A percentile compares a stretch with the other conserved stretches of the same genome.
phyloP scores from a whole-genome alignment of 2,797 vertebrate species.

The Danio kyathit region DNA sequence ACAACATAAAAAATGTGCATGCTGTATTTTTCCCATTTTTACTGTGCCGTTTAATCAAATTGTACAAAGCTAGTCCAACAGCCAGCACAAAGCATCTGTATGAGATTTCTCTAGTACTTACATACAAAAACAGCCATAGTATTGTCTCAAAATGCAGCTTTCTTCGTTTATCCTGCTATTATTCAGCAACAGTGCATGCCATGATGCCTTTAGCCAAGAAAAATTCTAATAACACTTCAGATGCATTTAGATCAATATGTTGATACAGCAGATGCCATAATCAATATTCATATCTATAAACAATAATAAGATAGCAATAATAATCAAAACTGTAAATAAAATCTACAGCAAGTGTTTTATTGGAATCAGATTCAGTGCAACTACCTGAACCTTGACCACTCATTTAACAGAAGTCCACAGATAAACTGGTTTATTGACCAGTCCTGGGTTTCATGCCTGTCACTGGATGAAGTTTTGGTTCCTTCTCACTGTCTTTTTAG shows the following conservation, averaged over 20 bases:
- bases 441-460: too few species aligned
- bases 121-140: neutral
- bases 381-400: neutral
- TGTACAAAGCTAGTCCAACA: neutral
- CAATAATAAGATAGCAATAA: neutral
- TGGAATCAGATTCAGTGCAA: neutral
- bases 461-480: too few species aligned
- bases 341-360: neutral
- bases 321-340: neutral
- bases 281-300: neutral
- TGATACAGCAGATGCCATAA: constrained; percentile 11
- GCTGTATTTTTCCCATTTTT: too few species aligned
- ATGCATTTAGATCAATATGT: constrained; percentile 31
- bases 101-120: neutral
- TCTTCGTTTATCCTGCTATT: neutral
- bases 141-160: neutral
- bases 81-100: neutral
- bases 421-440: too few species aligned
- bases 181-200: neutral
- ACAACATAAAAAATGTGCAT: neutral
- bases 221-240: constrained; percentile 14
- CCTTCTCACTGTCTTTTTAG: too few species aligned
- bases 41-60: neutral
- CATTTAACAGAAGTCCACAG: too few species aligned
- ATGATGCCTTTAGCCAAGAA: neutral